Conservation (phyloP, 2,797 vertebrate genomes). For the Monodelphis domestica region DNA sequence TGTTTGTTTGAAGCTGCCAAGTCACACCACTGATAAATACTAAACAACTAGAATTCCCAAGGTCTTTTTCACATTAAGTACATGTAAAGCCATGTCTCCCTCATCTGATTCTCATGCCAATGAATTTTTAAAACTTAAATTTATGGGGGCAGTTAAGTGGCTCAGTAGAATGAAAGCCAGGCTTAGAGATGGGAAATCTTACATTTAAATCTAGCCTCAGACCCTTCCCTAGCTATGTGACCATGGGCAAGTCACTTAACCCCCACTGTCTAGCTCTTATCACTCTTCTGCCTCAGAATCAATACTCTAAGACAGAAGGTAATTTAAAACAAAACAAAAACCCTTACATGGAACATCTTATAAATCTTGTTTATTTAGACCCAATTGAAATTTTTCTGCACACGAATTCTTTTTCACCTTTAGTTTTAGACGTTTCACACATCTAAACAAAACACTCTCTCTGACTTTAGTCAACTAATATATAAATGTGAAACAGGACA, state of each 20-base stretch:
- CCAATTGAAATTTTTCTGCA: neutral
- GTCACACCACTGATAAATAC: neutral
- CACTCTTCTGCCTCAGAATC: too few species aligned
- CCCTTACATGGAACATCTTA: too few species aligned
- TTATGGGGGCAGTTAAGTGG: too few species aligned
- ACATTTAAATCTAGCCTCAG: too few species aligned
- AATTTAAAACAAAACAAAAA: too few species aligned
- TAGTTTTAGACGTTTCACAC: neutral
- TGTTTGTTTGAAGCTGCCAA: neutral
- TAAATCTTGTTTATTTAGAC: neutral
- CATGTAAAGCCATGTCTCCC: neutral
- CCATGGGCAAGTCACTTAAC: too few species aligned
- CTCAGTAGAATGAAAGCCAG: too few species aligned
- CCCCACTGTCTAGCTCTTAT: too few species aligned
- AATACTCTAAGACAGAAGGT: too few species aligned
- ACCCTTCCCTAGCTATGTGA: too few species aligned
- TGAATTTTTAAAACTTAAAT: neutral
- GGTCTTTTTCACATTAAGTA: neutral
- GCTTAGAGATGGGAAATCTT: too few species aligned
- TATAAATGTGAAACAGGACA: neutral
- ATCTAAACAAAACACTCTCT: neutral
- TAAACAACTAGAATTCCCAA: neutral
- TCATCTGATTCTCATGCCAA: neutral
- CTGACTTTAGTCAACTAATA: neutral
- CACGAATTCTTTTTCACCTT: neutral